Evolutionary conservation across 2,888 invertebrate genomes (phyloP).

Genomic region (Philonicus albiceps): DNA sequence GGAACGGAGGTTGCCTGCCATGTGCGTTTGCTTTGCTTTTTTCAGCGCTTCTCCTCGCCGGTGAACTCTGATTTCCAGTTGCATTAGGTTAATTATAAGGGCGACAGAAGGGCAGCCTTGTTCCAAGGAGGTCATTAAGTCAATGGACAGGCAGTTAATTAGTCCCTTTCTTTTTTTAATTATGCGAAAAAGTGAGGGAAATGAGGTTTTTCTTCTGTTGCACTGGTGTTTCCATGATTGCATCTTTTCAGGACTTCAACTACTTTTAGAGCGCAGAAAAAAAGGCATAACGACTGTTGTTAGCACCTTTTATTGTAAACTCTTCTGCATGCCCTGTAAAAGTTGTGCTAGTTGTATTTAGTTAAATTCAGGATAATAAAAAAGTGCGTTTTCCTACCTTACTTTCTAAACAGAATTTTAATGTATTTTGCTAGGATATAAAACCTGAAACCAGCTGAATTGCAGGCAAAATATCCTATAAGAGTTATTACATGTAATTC

Average conservation of each 20-base stretch:
- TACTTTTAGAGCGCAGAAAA: not conserved
- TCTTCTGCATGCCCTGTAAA: too few relatives aligned
- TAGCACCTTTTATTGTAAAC: not conserved
- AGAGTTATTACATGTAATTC: not conserved
- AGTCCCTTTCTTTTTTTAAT: not conserved
- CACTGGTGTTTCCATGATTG: not conserved
- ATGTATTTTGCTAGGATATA: too few relatives aligned
- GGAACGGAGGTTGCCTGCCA: conserved; percentile 1
- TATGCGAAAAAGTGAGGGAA: not conserved
- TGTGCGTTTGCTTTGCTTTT: not conserved
- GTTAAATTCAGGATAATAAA: too few relatives aligned
- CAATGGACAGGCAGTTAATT: not conserved
- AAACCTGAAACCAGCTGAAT: not conserved
- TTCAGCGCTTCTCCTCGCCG: not conserved
- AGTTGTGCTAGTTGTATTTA: too few relatives aligned
- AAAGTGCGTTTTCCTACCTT: too few relatives aligned
- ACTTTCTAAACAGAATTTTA: too few relatives aligned
- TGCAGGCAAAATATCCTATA: not conserved
- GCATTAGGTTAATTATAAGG: not conserved
- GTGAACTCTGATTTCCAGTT: not conserved
- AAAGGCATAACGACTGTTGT: not conserved
- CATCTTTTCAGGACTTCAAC: not conserved
- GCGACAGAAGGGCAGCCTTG: not conserved
- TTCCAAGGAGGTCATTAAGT: not conserved
- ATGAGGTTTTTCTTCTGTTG: not conserved